phyloP scores from a whole-genome alignment of 2,888 invertebrate genomes.

The Stenolophus ochropezus region DNA sequence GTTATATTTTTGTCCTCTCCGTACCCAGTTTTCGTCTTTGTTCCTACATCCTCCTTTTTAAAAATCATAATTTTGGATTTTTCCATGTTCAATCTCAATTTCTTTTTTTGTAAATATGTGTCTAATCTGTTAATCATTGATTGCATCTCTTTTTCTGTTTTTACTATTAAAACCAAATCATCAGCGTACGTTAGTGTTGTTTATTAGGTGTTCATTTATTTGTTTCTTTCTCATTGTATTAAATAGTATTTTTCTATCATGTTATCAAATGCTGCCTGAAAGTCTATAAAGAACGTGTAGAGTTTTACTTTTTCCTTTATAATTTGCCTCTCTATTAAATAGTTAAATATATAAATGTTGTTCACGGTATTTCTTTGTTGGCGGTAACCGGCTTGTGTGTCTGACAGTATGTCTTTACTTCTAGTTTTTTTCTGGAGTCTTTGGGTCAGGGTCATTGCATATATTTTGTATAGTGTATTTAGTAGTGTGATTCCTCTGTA shows the following conservation, averaged over 20 bases:
- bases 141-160: slow-evolving; percentile 37
- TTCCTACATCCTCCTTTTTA: no score
- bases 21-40: no score
- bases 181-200: slow-evolving; percentile 60
- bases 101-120: slow-evolving; percentile 46
- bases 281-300: no score
- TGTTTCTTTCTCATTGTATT: slow-evolving; percentile 44
- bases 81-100: slow-evolving; percentile 53
- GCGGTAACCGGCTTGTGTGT: not conserved
- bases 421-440: not conserved
- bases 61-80: no score
- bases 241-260: slow-evolving; percentile 58
- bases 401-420: not conserved
- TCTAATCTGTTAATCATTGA: slow-evolving; percentile 30
- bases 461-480: no score
- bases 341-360: slow-evolving; percentile 42
- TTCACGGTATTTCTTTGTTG: no score
- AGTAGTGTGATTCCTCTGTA: no score
- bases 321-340: slow-evolving; percentile 58
- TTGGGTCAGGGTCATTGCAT: not conserved
- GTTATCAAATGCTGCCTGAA: no score
- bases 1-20: slow-evolving; percentile 27
- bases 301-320: slow-evolving; percentile 29
- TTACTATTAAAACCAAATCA: slow-evolving; percentile 58
- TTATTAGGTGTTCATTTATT: no score